Evolutionary conservation across 2,113 vertebrate species (phyloP).

Genomic region (Rhineura floridana): DNA sequence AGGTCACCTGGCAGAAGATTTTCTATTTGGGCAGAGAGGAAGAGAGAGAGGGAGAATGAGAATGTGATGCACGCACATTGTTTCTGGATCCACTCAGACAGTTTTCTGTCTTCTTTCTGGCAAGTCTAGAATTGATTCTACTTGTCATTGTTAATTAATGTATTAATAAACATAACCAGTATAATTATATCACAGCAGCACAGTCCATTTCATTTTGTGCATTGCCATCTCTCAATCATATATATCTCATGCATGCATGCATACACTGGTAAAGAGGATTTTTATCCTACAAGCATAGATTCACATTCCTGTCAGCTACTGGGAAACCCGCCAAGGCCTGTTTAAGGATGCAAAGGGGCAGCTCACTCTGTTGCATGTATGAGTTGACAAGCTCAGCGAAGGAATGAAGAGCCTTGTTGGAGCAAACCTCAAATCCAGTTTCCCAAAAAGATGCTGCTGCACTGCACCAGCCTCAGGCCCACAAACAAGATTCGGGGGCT

Average conservation of each 20-base stretch:
- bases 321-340: no score
- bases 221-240: background rate
- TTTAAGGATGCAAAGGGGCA: background rate
- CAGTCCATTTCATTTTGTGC: background rate
- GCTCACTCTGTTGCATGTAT: background rate
- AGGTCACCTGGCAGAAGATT: constrained; percentile 10
- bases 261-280: background rate
- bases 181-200: background rate
- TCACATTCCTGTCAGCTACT: background rate
- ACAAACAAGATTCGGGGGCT: background rate
- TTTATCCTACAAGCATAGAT: background rate
- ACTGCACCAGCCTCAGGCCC: background rate
- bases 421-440: background rate
- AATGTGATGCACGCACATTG: background rate
- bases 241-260: background rate
- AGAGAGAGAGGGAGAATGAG: no score
- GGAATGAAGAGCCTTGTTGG: background rate
- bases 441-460: background rate
- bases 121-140: background rate
- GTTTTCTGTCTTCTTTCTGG: background rate
- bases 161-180: background rate
- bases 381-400: background rate
- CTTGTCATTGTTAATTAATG: background rate
- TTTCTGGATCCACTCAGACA: background rate
- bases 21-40: background rate